Evolutionary conservation across 2,113 vertebrate genomes (phyloP).

Genomic region (Rhadina sibilatrix): DNA sequence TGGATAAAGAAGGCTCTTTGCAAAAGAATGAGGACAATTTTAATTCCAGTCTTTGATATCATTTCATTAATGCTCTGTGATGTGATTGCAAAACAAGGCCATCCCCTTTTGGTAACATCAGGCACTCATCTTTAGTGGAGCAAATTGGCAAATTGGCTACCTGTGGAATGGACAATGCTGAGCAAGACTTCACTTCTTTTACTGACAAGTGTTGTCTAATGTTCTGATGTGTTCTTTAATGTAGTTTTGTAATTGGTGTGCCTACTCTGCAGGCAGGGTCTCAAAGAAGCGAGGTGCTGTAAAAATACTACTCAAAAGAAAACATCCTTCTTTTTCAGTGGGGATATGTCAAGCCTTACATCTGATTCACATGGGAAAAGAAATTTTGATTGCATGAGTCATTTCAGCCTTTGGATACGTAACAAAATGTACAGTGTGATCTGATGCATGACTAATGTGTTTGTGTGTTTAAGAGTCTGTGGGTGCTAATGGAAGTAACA

Average conservation of each 20-base stretch:
- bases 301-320: not conserved
- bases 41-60: not conserved
- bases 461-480: slow-evolving; percentile 48
- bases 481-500: slow-evolving; percentile 31
- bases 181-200: not conserved
- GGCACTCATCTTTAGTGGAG: not conserved
- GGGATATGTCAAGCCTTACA: not conserved
- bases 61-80: not conserved
- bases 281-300: not conserved
- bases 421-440: not conserved
- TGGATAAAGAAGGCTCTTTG: not conserved
- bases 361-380: slow-evolving; percentile 48
- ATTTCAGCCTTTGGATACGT: not conserved
- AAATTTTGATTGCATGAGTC: slow-evolving; percentile 23
- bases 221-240: not conserved
- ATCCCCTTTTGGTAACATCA: not conserved
- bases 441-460: slow-evolving; percentile 37
- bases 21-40: not conserved
- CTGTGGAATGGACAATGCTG: not conserved
- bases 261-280: not conserved
- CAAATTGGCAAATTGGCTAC: not conserved
- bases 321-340: not conserved
- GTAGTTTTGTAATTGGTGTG: not conserved
- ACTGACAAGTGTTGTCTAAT: not conserved
- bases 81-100: not conserved